phyloP scores from a whole-genome alignment of 92 coral and sea anemone genomes.

The Pocillopora meandrina region DNA sequence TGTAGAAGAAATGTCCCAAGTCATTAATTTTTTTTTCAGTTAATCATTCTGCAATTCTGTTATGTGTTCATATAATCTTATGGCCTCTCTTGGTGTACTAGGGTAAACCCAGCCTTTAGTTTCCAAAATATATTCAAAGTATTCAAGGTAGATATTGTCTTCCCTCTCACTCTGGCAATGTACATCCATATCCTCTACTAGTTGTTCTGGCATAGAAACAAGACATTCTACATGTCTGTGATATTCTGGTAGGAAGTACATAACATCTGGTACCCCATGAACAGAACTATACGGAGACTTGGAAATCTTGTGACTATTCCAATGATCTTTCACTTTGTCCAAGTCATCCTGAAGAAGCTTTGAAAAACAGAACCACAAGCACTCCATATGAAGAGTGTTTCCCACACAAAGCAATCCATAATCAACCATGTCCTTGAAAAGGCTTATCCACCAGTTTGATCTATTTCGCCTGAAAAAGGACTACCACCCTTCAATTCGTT shows the following conservation, averaged over 20 bases:
- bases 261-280: slow-evolving; percentile 63
- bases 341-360: slow-evolving; percentile 42
- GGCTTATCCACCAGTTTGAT: slow-evolving; percentile 57
- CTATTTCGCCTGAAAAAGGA: slow-evolving; percentile 47
- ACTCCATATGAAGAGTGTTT: slow-evolving; percentile 53
- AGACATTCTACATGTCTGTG: slow-evolving; percentile 57
- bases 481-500: slow-evolving; percentile 62
- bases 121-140: slow-evolving; percentile 55
- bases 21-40: not conserved
- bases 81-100: slow-evolving; percentile 32
- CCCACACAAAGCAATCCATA: slow-evolving; percentile 54
- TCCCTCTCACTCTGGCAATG: slow-evolving; percentile 36
- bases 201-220: slow-evolving; percentile 39
- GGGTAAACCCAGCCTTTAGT: slow-evolving; percentile 45
- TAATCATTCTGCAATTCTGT: not conserved
- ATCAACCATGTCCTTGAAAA: slow-evolving; percentile 54
- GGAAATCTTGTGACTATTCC: slow-evolving; percentile 69
- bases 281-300: slow-evolving; percentile 50
- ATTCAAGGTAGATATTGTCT: slow-evolving; percentile 35
- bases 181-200: slow-evolving; percentile 40
- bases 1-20: not conserved
- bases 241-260: slow-evolving; percentile 65
- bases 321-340: slow-evolving; percentile 57
- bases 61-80: slow-evolving; percentile 32
- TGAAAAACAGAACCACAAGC: slow-evolving; percentile 63